Evolutionary conservation across 2,888 invertebrate genomes (phyloP).

Genomic region (Mythimna albipuncta): DNA sequence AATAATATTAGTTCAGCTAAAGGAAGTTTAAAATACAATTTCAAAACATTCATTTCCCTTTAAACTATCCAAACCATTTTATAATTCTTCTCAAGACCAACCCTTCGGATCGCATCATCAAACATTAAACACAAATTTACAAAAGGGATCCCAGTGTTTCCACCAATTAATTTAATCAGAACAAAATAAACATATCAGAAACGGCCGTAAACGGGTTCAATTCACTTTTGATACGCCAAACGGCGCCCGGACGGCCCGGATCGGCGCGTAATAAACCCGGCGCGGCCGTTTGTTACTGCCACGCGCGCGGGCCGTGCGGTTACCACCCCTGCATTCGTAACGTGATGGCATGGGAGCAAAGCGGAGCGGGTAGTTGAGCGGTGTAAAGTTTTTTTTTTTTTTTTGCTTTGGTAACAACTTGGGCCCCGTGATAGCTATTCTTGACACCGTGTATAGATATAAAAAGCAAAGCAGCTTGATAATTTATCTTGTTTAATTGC

Average conservation of each 20-base stretch:
- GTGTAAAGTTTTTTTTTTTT: background rate
- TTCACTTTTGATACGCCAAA: constrained; percentile 70
- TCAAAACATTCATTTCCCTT: background rate
- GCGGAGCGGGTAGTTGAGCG: constrained; percentile 63
- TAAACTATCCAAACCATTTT: background rate
- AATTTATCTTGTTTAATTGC: background rate
- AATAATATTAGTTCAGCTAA: too few species aligned
- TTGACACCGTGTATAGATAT: background rate
- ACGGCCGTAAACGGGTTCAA: constrained; percentile 58
- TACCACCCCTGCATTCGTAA: constrained; percentile 81
- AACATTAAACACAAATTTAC: constrained; percentile 57
- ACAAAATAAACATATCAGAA: constrained; percentile 62
- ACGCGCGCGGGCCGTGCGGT: constrained; percentile 72
- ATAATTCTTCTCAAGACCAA: background rate
- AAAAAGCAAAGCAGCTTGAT: background rate
- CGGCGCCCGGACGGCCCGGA: constrained; percentile 53
- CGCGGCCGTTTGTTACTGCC: constrained; percentile 74
- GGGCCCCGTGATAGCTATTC: background rate
- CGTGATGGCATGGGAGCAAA: constrained; percentile 47
- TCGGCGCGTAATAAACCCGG: constrained; percentile 70
- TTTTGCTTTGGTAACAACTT: background rate
- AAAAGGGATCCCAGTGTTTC: constrained; percentile 55
- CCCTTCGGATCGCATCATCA: constrained; percentile 41
- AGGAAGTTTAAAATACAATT: too few species aligned
- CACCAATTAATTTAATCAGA: constrained; percentile 64